Conservation (phyloP, 2,113 vertebrate genomes). For the Pituophis catenifer region DNA sequence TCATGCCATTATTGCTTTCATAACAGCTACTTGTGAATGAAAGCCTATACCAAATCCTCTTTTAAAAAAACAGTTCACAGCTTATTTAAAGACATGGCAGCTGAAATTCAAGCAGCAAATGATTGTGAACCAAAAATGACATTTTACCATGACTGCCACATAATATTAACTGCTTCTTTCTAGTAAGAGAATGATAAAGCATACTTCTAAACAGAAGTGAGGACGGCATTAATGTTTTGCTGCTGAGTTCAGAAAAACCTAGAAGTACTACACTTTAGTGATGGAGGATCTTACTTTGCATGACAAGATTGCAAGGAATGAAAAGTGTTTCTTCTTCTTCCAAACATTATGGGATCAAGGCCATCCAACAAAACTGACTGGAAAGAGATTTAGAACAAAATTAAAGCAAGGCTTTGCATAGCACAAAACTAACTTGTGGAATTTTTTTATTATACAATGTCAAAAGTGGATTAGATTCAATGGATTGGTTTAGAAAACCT, state of each 20-base stretch:
- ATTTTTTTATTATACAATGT: not conserved
- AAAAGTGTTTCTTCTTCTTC: not conserved
- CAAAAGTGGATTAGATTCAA: not conserved
- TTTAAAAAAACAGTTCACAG: not conserved
- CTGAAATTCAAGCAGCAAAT: not conserved
- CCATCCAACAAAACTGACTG: not conserved
- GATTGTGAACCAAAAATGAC: not conserved
- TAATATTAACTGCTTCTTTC: not conserved
- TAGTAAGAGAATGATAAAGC: not conserved
- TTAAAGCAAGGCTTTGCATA: not conserved
- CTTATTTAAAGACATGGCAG: not conserved
- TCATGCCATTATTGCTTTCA: not conserved
- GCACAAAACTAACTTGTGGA: not conserved
- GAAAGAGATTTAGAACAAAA: not conserved
- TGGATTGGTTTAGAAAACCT: not conserved
- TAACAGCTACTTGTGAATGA: not conserved
- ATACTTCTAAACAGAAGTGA: not conserved
- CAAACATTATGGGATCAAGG: not conserved
- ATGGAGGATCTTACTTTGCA: not conserved
- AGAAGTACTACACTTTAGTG: no score
- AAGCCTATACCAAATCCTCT: not conserved
- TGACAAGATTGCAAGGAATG: not conserved
- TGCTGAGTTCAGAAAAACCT: not conserved
- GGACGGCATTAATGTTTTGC: not conserved
- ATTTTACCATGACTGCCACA: not conserved